Conservation (phyloP, 2,888 invertebrate genomes). For the Apomyelois bistriatella region DNA sequence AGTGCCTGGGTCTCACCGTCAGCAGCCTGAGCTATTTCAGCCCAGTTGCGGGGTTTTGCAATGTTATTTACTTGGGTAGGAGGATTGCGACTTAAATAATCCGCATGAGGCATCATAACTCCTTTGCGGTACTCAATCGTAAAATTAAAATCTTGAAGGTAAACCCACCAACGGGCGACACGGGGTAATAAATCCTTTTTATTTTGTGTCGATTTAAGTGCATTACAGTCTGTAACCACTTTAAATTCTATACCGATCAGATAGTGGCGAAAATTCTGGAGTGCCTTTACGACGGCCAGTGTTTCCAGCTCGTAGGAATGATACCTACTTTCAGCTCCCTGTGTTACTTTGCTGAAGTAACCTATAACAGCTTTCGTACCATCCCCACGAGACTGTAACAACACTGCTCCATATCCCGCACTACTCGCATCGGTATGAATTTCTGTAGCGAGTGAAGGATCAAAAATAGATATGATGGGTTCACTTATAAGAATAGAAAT, state of each 20-base stretch:
- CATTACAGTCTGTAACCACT: conserved; percentile 27
- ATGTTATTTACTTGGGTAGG: conserved; percentile 3
- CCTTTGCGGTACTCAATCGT: conserved; percentile 24
- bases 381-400: neutral
- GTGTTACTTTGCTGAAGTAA: neutral
- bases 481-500: neutral
- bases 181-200: too few relatives aligned
- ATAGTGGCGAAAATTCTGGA: conserved; percentile 27
- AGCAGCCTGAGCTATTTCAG: conserved; percentile 24
- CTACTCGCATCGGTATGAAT: too few relatives aligned
- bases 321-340: neutral
- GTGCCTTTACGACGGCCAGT: conserved; percentile 9
- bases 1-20: conserved; percentile 26
- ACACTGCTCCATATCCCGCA: neutral
- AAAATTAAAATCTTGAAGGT: conserved; percentile 25
- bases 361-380: neutral
- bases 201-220: conserved; percentile 21
- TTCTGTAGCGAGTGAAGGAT: neutral
- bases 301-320: neutral
- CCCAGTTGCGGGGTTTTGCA: conserved; percentile 22
- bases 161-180: too few relatives aligned
- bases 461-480: neutral
- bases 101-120: conserved; percentile 18
- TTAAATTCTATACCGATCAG: conserved; percentile 23
- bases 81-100: conserved; percentile 22